Base-by-base conservation (phyloP, 2,888 invertebrate genomes). In the Leucophora obtusa region DNA sequence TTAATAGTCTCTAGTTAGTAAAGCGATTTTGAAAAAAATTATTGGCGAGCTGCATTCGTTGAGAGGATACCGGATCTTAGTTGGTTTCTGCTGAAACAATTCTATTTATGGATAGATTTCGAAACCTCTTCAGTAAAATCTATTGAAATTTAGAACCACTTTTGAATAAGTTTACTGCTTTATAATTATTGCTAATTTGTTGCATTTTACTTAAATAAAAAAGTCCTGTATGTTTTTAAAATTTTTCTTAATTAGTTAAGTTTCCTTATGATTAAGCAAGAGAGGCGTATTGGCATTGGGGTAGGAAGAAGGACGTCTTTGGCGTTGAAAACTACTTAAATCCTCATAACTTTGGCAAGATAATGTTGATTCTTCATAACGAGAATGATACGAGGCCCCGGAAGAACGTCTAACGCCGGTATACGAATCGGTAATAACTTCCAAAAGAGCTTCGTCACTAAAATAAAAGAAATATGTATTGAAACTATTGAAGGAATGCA, bases 381-480 rank as follows among this genome's bases (percentile, higher is more conserved):
- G 89, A 1, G 84, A 73, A 60, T 87, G 88, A 17, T 87, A 87
- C 6, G 89, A 90, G 53, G 85, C 85, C n/a, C 88, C 89, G 1
- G 88, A 89, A 10, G 89, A 87, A 18, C 89, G 90, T 0, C 90
- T 86, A 50, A 87, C 78, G 0, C 87, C 89, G 0, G 85, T 85
- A 59, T 88, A 88, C 0, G 89, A 85, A 82, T 90, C 90, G 15
- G 87, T 87, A 71, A 88, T 86, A 6, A 90, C 88, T 84, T 91
- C 91, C 17, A 91, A 82, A 15, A 91, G 84, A 2, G 89, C 90
- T 65, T 91, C 91, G 75, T 90, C 90, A 79, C 91, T 91, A 65
- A n/a, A 28, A 28, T 6, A 1, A 28, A 7, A 28, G 7, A 28
- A 28, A 28, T 21, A 21, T 21, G 4, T 4, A 21, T 3, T 21